Conservation (phyloP, 2,113 vertebrate species). For the Delphinus delphis region DNA sequence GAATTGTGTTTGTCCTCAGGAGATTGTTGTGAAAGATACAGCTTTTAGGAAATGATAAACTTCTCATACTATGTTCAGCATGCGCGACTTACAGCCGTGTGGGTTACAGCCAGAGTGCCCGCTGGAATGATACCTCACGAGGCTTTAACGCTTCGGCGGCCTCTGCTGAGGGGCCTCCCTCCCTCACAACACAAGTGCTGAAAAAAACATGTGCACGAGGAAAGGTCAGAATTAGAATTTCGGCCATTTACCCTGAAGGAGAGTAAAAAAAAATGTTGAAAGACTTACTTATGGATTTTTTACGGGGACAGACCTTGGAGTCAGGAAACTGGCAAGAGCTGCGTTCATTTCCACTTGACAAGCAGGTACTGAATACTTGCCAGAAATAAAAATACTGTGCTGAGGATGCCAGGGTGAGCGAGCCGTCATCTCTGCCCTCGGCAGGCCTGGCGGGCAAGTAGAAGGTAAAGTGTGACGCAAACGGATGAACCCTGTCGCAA, state of each 20-base stretch:
- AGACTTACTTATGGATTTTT: not conserved
- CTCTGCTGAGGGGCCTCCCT: not conserved
- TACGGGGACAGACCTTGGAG: not conserved
- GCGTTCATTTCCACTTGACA: accelerated
- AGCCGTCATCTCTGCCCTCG: accelerated
- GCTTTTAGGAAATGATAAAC: not conserved
- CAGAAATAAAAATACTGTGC: too few relatives aligned
- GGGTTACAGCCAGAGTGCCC: accelerated
- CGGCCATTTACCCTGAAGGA: not conserved
- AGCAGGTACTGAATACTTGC: too few relatives aligned
- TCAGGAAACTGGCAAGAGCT: too few relatives aligned
- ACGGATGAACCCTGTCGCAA: too few relatives aligned
- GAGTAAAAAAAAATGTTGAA: not conserved
- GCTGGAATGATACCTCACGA: accelerated
- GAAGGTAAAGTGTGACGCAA: accelerated
- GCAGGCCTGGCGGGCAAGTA: accelerated
- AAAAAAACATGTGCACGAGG: accelerated
- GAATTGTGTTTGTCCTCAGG: not conserved
- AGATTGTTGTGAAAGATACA: not conserved
- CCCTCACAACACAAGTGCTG: not conserved
- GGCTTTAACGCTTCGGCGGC: not conserved
- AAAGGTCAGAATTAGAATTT: not conserved
- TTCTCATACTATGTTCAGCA: not conserved
- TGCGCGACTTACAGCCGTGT: not conserved
- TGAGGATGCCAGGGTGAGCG: too few relatives aligned